Conservation (phyloP, 2,113 vertebrate species). For the Triplophysa rosa region DNA sequence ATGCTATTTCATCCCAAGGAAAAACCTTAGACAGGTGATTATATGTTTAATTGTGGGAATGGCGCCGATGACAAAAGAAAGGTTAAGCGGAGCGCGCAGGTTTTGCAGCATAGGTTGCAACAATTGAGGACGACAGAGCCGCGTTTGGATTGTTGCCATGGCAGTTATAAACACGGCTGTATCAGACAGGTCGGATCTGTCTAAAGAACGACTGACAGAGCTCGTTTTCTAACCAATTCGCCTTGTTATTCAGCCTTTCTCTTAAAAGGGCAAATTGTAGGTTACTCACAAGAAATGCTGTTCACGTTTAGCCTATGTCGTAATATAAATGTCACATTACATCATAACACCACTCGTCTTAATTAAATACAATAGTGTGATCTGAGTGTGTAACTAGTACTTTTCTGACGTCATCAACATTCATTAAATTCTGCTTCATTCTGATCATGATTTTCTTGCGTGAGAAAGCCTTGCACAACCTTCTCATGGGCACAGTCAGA, state of each 20-base stretch:
- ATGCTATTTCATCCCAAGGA: not conserved
- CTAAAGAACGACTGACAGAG: no score
- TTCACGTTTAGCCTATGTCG: no score
- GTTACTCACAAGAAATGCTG: no score
- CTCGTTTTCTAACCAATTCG: no score
- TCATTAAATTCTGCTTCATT: not conserved
- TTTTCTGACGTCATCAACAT: not conserved
- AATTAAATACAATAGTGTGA: not conserved
- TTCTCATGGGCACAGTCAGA: no score
- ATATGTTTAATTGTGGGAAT: not conserved
- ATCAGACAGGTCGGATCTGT: not conserved
- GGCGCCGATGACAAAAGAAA: constrained; percentile 26
- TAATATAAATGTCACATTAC: no score
- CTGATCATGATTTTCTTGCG: no score
- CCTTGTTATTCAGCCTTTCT: not conserved
- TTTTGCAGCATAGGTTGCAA: constrained; percentile 1
- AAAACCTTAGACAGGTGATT: not conserved
- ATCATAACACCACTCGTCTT: no score
- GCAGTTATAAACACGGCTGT: constrained; percentile 13
- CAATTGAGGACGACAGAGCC: not conserved
- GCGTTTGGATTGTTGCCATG: constrained; percentile 36
- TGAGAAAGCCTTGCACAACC: no score
- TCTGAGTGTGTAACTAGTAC: not conserved
- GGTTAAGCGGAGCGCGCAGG: constrained; percentile 24
- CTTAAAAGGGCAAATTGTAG: no score